These are phyloP conservation scores for Cyanoramphus novaezelandiae DNA, from an alignment of 2,113 vertebrate genomes.

Conservation along the genomic window DNA sequence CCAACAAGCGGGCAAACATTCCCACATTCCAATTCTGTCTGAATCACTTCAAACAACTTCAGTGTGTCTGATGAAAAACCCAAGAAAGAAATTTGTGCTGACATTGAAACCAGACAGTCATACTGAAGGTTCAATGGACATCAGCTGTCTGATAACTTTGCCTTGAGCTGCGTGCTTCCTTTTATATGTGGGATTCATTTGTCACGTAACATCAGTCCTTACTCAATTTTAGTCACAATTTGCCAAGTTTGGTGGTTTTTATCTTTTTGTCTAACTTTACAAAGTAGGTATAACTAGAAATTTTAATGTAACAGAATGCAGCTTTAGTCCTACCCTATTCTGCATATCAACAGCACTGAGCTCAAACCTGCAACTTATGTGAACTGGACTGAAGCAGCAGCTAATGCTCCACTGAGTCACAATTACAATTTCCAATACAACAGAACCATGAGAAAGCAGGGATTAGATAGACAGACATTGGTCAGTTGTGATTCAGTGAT, in stretches of 20 bases:
- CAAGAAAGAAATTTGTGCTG: constrained; percentile 10
- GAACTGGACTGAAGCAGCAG: neutral
- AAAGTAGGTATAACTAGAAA: neutral
- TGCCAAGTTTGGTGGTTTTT: neutral
- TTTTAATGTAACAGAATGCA: neutral
- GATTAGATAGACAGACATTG: neutral
- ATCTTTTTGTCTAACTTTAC: neutral
- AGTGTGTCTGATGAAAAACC: neutral
- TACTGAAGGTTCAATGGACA: constrained; percentile 18
- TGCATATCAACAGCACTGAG: neutral
- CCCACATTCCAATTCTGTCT: neutral
- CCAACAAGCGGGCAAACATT: neutral
- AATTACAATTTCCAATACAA: neutral
- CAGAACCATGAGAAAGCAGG: neutral
- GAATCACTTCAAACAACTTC: neutral
- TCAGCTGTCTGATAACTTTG: constrained; percentile 40
- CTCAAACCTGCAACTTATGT: neutral
- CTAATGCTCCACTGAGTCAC: neutral
- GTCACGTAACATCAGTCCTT: neutral
- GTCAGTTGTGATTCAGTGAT: rapidly evolving
- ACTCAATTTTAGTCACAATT: neutral
- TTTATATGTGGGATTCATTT: neutral
- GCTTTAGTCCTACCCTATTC: neutral
- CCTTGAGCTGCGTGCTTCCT: neutral
- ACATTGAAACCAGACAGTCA: constrained; percentile 43